Evolutionary conservation across 2,888 invertebrate species (phyloP).

Genomic region (Acronicta alni): DNA sequence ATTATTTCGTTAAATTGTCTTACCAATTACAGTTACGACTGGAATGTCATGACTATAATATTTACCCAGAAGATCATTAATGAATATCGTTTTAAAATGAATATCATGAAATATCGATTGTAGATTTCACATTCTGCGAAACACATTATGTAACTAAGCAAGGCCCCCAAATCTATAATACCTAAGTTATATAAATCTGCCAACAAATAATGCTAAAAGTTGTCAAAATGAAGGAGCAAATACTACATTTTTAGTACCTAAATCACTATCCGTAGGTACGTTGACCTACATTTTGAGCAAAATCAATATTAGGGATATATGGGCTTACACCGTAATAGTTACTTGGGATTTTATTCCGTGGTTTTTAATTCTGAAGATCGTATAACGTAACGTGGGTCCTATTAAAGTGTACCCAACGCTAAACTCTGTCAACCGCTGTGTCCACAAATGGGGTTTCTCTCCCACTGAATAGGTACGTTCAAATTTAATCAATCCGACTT

Average conservation of each 20-base stretch:
- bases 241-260: constrained; percentile 31
- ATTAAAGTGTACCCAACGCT: constrained; percentile 15
- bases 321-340: background rate
- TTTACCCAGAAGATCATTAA: background rate
- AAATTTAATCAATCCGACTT: constrained; percentile 63
- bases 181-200: too few species aligned
- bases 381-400: background rate
- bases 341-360: constrained; percentile 12
- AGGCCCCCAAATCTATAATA: background rate
- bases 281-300: constrained; percentile 40
- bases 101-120: background rate
- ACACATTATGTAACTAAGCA: too few species aligned
- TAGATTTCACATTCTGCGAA: too few species aligned
- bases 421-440: constrained; percentile 33
- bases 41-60: constrained; percentile 3
- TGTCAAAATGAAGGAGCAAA: constrained; percentile 21
- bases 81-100: constrained; percentile 26
- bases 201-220: background rate
- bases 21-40: constrained; percentile 1
- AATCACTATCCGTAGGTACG: constrained; percentile 22
- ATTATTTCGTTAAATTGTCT: constrained; percentile 15
- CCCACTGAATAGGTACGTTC: constrained; percentile 39
- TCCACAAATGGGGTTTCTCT: constrained; percentile 49
- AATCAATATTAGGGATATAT: constrained; percentile 33
- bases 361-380: constrained; percentile 7